Conservation (phyloP, 2,113 vertebrate genomes). For the Nycticebus coucang region DNA sequence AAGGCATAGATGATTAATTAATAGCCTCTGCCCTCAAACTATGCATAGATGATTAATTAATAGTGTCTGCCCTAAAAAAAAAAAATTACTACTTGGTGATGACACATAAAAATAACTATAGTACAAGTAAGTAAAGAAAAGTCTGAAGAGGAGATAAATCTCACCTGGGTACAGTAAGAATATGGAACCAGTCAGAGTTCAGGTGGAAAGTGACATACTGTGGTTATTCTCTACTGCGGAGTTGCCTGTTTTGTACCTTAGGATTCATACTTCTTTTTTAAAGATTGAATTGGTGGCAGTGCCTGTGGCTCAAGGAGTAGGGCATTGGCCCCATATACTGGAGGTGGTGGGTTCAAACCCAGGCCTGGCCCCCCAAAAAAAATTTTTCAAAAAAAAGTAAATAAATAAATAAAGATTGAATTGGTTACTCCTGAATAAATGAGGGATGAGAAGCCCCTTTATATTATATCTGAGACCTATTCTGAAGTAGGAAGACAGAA, state of each 20-base stretch:
- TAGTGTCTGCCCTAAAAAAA: not conserved
- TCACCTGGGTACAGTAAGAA: not conserved
- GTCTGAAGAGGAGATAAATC: not conserved
- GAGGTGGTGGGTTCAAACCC: too few species aligned
- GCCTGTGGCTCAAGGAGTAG: too few species aligned
- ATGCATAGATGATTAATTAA: not conserved
- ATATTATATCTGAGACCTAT: not conserved
- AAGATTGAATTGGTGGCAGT: not conserved
- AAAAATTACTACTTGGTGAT: not conserved
- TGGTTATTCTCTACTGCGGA: not conserved
- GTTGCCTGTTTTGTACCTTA: slow-evolving; percentile 8
- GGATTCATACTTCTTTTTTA: not conserved
- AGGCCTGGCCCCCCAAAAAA: too few species aligned
- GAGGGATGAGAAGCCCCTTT: not conserved
- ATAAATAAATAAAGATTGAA: not conserved
- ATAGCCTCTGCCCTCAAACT: not conserved
- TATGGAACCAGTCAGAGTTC: not conserved
- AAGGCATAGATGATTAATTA: not conserved
- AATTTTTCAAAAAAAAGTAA: too few species aligned
- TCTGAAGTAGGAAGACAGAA: slow-evolving; percentile 36
- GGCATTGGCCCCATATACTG: too few species aligned
- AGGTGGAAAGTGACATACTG: not conserved
- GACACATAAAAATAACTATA: not conserved
- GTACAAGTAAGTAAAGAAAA: not conserved
- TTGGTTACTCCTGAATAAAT: not conserved